These are phyloP conservation scores for Luffia ferchaultella DNA, from an alignment of 2,888 invertebrate genomes.

Conservation along the genomic window DNA sequence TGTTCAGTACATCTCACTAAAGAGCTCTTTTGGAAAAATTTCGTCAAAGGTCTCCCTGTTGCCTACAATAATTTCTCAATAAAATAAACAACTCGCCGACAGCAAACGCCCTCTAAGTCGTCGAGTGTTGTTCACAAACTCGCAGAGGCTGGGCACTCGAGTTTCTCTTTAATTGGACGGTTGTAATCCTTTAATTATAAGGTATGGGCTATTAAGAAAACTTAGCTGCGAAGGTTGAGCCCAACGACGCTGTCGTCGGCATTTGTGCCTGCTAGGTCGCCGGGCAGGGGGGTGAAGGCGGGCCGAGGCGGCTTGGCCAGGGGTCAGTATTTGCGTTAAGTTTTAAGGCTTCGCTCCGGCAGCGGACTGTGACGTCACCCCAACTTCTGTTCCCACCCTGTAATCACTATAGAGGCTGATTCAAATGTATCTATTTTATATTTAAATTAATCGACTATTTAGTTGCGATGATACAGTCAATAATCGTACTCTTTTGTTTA, in stretches of 20 bases:
- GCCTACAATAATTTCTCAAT: too few relatives aligned
- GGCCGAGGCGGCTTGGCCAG: constrained; percentile 28
- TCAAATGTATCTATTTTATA: not conserved
- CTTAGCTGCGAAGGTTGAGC: not conserved
- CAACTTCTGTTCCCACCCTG: not conserved
- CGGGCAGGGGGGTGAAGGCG: constrained; percentile 42
- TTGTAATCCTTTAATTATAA: not conserved
- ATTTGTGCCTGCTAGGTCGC: not conserved
- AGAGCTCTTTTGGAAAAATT: too few relatives aligned
- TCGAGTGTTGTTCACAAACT: too few relatives aligned
- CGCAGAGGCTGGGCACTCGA: too few relatives aligned
- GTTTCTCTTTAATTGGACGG: not conserved
- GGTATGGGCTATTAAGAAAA: not conserved
- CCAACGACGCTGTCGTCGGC: not conserved
- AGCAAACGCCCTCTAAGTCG: too few relatives aligned
- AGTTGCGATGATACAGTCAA: constrained; percentile 16
- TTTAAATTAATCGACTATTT: not conserved
- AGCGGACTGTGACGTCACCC: constrained; percentile 31
- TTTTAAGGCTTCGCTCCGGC: constrained; percentile 26
- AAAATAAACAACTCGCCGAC: too few relatives aligned
- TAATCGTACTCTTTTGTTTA: too few relatives aligned
- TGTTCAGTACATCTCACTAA: too few relatives aligned
- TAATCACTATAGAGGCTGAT: not conserved
- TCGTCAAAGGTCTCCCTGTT: too few relatives aligned
- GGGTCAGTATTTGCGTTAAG: constrained; percentile 41